Evolutionary conservation across 2,888 invertebrate genomes (phyloP).

Genomic region (Sarcophaga caerulescens): DNA sequence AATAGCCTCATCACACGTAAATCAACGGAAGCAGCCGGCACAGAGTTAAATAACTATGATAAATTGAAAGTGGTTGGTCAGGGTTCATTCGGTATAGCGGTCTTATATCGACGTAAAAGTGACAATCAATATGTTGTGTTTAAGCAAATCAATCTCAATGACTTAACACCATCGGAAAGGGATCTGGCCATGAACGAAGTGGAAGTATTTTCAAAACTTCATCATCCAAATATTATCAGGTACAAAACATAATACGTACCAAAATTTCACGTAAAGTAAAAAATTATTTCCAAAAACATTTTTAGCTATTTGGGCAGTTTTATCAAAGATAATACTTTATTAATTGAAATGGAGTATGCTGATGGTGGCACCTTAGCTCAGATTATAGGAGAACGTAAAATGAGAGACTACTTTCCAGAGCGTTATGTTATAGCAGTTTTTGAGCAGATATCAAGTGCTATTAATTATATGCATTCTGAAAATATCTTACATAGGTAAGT

Average conservation of each 20-base stretch:
- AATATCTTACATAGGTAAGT: constrained; percentile 84
- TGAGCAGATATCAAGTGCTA: constrained; percentile 86
- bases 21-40: constrained; percentile 73
- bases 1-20: constrained; percentile 46
- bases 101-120: constrained; percentile 84
- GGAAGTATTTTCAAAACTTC: constrained; percentile 85
- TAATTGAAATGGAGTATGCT: constrained; percentile 91
- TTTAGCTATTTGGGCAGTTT: constrained; percentile 89
- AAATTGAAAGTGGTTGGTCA: constrained; percentile 80
- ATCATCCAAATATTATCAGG: constrained; percentile 88
- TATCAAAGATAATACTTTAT: constrained; percentile 86
- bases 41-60: constrained; percentile 78
- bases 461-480: constrained; percentile 87
- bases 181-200: constrained; percentile 87
- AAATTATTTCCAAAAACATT: neutral
- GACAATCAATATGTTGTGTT: constrained; percentile 87
- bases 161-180: constrained; percentile 85
- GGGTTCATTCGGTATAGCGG: constrained; percentile 87
- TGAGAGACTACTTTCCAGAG: constrained; percentile 83
- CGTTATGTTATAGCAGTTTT: constrained; percentile 85
- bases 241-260: constrained; percentile 64
- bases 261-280: neutral
- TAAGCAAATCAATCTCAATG: constrained; percentile 88
- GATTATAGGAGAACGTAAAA: constrained; percentile 82
- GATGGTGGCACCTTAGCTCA: constrained; percentile 88